Conservation (phyloP, 2,113 vertebrate species). For the Prunella fulvescens region DNA sequence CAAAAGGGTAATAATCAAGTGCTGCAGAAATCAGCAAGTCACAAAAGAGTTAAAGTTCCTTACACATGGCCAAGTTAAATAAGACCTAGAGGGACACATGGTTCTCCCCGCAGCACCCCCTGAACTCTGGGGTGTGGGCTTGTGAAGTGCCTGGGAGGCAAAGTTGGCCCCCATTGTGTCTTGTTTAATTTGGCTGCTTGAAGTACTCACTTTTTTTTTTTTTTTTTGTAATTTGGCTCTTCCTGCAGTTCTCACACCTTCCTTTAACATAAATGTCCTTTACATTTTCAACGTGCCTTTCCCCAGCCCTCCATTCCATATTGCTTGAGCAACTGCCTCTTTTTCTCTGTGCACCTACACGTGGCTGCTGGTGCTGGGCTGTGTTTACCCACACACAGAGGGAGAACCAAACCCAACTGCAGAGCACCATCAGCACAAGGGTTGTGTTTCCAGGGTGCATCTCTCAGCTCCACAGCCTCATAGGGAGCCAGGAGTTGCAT, state of each 20-base stretch:
- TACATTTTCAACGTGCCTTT: slow-evolving; percentile 51
- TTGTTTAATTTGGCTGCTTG: slow-evolving; percentile 65
- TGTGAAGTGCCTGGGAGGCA: slow-evolving; percentile 47
- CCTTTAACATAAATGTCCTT: slow-evolving; percentile 36
- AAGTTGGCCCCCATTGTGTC: slow-evolving; percentile 31
- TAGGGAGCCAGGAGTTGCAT: not conserved
- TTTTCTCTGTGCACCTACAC: not conserved
- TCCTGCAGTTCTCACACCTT: slow-evolving; percentile 63
- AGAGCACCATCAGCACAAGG: fast-evolving
- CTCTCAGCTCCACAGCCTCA: not conserved
- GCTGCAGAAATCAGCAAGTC: slow-evolving; percentile 37
- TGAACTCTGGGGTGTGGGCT: slow-evolving; percentile 26
- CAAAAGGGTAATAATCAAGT: not conserved
- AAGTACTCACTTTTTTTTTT: not conserved
- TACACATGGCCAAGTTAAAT: slow-evolving; percentile 54
- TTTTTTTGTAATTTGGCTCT: slow-evolving; percentile 56
- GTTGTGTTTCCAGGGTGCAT: not conserved
- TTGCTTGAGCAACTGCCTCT: not conserved
- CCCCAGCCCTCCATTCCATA: not conserved
- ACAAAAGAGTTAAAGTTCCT: slow-evolving; percentile 59
- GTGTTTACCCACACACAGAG: not conserved
- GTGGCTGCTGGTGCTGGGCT: not conserved
- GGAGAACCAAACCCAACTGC: not conserved
- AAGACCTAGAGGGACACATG: slow-evolving; percentile 37
- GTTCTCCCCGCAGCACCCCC: not conserved